Evolutionary conservation across 2,113 vertebrate genomes (phyloP).

Genomic region (Neogobius melanostomus): DNA sequence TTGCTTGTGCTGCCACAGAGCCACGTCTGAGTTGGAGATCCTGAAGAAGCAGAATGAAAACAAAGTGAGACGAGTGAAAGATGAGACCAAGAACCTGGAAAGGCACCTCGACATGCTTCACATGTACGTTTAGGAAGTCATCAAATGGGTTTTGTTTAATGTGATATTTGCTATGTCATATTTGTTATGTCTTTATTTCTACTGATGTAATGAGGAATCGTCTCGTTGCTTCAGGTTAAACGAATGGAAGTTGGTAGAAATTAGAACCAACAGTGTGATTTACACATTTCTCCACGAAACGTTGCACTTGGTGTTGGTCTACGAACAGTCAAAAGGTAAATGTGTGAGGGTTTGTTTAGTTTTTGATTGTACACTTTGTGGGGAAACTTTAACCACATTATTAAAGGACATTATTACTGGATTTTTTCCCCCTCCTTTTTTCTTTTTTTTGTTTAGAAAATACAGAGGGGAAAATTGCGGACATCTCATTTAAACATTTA

Average conservation of each 20-base stretch:
- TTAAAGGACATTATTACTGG: too few species aligned
- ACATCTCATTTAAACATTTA: conserved; percentile 57
- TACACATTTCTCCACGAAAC: conserved; percentile 73
- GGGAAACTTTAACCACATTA: too few species aligned
- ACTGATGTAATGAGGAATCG: neutral
- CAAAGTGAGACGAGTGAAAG: conserved; percentile 50
- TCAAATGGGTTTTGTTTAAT: neutral
- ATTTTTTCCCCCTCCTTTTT: neutral
- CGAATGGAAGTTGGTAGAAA: conserved; percentile 68
- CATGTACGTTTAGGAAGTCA: conserved; percentile 41
- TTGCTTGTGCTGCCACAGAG: conserved; percentile 40
- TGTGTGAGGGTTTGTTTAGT: too few species aligned
- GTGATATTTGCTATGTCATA: neutral
- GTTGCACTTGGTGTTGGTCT: conserved; percentile 61
- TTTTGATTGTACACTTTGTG: too few species aligned
- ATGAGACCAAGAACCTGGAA: conserved; percentile 61
- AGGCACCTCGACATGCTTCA: conserved; percentile 40
- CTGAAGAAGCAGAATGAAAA: conserved; percentile 52
- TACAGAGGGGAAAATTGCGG: conserved; percentile 40
- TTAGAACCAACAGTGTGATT: conserved; percentile 22
- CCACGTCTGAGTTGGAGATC: conserved; percentile 59
- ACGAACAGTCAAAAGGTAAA: conserved; percentile 55
- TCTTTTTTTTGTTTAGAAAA: conserved; percentile 36
- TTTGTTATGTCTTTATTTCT: neutral
- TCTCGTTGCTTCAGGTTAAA: conserved; percentile 59